Percentiles rank a stretch among this genome's conserved stretches.
phyloP scores from a whole-genome alignment of 2,888 invertebrate genomes.

The Drosophila phalerata region DNA sequence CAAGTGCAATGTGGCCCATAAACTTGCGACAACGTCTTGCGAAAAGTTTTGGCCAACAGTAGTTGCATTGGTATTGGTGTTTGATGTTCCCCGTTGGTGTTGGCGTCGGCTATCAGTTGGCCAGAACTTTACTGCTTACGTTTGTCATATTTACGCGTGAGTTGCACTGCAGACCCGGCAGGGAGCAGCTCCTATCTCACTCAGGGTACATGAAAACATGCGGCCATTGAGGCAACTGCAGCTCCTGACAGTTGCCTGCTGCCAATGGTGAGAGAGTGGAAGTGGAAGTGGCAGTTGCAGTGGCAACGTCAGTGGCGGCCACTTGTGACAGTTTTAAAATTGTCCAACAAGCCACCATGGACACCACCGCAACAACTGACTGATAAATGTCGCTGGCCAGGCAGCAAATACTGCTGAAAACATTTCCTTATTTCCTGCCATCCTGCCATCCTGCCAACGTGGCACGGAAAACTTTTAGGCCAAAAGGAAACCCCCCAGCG shows the following conservation, averaged over 20 bases:
- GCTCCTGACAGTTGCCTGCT: constrained; percentile 43
- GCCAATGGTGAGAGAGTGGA: constrained; percentile 17
- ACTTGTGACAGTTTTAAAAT: constrained; percentile 81
- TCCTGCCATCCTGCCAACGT: constrained; percentile 61
- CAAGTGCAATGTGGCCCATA: constrained; percentile 70
- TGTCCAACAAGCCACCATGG: constrained; percentile 74
- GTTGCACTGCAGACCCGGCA: constrained; percentile 28
- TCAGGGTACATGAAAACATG: constrained; percentile 51
- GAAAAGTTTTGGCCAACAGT: constrained; percentile 71
- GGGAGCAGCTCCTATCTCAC: constrained; percentile 45
- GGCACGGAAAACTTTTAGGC: constrained; percentile 77
- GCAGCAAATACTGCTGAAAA: constrained; percentile 78
- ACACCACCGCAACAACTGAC: constrained; percentile 77
- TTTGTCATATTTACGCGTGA: constrained; percentile 82
- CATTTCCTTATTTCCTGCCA: constrained; percentile 79
- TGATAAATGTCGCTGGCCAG: constrained; percentile 79
- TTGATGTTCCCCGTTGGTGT: constrained; percentile 8
- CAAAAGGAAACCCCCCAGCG: constrained; percentile 77
- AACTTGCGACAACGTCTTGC: constrained; percentile 67
- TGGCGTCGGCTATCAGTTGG: constrained; percentile 76
- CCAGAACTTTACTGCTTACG: constrained; percentile 81
- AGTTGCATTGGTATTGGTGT: constrained; percentile 44
- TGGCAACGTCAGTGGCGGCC: constrained; percentile 40
- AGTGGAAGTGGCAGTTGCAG: constrained; percentile 10
- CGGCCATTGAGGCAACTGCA: constrained; percentile 53